A percentile compares a stretch with the other conserved stretches of the same genome.
Evolutionary conservation across 1,140 invertebrate genomes (phyloP).

Genomic region (Pantala flavescens): DNA sequence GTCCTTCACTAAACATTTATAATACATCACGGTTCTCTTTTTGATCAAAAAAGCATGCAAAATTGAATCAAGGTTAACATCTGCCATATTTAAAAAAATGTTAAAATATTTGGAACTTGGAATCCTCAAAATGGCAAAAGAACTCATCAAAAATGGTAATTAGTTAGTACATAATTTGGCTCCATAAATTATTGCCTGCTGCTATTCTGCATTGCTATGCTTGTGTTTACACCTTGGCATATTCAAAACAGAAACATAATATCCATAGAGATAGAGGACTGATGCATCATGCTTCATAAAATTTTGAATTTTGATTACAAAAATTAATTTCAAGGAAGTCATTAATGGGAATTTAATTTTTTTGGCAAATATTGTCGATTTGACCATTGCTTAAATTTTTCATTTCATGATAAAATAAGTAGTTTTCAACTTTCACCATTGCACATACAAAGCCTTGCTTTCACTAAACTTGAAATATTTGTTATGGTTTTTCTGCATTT

Average conservation of each 20-base stretch:
- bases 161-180: slow-evolving; percentile 3
- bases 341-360: neutral
- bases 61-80: neutral
- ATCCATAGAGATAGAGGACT: neutral
- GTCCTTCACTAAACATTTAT: slow-evolving; percentile 13
- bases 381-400: neutral
- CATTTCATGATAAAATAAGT: neutral
- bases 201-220: neutral
- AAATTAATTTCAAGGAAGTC: neutral
- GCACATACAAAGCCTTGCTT: slow-evolving; percentile 17
- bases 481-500: neutral
- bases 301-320: neutral
- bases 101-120: neutral
- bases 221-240: slow-evolving; percentile 9
- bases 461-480: neutral
- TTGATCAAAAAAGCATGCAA: neutral
- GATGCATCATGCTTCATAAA: slow-evolving; percentile 6
- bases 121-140: neutral
- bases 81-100: neutral
- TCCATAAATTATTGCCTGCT: neutral
- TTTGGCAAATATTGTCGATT: neutral
- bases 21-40: neutral
- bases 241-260: neutral
- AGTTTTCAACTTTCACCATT: slow-evolving; percentile 21
- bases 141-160: slow-evolving; percentile 1